Percentiles rank a stretch among this genome's conserved stretches.
These are phyloP conservation scores for Rousettus leschenaultii DNA, from an alignment of 2,113 vertebrate species.

Conservation along the genomic window DNA sequence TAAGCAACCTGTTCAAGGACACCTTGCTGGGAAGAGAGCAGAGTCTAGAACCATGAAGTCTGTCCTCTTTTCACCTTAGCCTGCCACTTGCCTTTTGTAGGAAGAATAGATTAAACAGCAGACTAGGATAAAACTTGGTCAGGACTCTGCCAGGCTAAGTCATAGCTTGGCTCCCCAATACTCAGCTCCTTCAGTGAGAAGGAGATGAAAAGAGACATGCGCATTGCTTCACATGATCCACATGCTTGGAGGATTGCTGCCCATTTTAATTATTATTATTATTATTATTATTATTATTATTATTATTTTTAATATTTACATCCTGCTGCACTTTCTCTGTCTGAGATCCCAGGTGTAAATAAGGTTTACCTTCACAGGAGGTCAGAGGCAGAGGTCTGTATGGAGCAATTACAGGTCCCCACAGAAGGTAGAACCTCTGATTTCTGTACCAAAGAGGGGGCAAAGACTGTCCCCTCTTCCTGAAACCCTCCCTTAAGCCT, in stretches of 20 bases:
- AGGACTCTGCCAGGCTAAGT: neutral
- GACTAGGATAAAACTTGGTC: neutral
- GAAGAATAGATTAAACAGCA: neutral
- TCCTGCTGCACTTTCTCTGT: neutral
- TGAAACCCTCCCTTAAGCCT: neutral
- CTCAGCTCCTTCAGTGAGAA: neutral
- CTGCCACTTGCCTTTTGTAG: neutral
- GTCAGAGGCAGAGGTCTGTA: neutral
- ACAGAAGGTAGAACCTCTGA: neutral
- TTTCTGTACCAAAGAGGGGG: neutral
- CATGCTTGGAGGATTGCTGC: neutral
- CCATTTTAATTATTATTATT: neutral
- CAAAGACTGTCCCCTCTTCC: neutral
- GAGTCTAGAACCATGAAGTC: neutral
- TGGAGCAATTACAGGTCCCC: neutral
- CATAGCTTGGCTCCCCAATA: neutral
- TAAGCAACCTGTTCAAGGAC: conserved; percentile 1
- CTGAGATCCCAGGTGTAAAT: neutral
- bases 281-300: too few relatives aligned
- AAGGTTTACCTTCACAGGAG: neutral
- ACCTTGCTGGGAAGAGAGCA: neutral
- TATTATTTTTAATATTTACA: neutral
- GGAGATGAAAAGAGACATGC: neutral
- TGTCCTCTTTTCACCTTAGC: neutral
- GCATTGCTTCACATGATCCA: neutral